Conservation (phyloP, 2,888 invertebrate species). For the Silvanus unidentatus region DNA sequence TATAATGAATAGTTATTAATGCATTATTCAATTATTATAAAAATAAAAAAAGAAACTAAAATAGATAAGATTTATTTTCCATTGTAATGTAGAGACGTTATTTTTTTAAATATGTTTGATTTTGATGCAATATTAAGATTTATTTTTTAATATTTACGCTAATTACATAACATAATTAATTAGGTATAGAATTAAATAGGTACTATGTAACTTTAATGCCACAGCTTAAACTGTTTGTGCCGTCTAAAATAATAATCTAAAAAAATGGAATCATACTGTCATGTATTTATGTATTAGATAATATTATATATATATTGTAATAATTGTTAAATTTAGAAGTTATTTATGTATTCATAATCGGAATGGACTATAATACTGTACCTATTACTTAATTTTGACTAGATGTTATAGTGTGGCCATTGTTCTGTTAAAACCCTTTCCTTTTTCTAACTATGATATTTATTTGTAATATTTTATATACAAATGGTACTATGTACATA, state of each 20-base stretch:
- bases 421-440: too few relatives aligned
- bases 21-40: background rate
- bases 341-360: conserved; percentile 39
- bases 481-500: conserved; percentile 23
- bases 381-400: too few relatives aligned
- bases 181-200: conserved; percentile 23
- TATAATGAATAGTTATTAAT: conserved; percentile 19
- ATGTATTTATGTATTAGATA: conserved; percentile 41
- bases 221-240: conserved; percentile 41
- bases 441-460: background rate
- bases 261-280: conserved; percentile 18
- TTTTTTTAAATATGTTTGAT: too few relatives aligned
- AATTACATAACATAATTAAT: conserved; percentile 4
- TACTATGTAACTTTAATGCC: conserved; percentile 16
- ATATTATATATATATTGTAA: conserved; percentile 23
- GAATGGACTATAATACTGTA: conserved; percentile 15
- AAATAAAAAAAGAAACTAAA: background rate
- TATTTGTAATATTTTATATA: conserved; percentile 2
- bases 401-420: too few relatives aligned
- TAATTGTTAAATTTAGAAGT: conserved; percentile 43
- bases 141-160: too few relatives aligned
- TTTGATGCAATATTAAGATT: too few relatives aligned
- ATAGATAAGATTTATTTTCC: conserved; percentile 3
- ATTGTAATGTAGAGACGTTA: background rate
- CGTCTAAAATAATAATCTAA: conserved; percentile 31